Conservation (phyloP, 2,797 vertebrate genomes). For the Parotocinclus haroldoi region DNA sequence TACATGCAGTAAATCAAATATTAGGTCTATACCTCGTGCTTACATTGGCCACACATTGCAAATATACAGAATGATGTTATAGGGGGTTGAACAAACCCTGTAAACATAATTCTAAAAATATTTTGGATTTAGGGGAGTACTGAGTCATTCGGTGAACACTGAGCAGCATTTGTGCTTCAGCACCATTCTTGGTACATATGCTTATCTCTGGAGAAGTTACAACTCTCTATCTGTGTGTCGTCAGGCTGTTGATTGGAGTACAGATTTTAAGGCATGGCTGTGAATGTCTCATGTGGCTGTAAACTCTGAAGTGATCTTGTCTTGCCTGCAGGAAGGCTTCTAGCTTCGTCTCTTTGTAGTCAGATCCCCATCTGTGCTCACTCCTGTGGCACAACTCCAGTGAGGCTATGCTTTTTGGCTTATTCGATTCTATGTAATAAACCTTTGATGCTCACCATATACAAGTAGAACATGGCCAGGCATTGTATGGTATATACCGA, state of each 20-base stretch:
- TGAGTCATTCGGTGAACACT: no score
- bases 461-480: no score
- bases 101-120: no score
- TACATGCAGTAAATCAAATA: no score
- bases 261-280: conserved; percentile 11
- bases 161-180: conserved; percentile 3
- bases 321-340: conserved; percentile 13
- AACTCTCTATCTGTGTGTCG: conserved; percentile 9
- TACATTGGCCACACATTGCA: no score
- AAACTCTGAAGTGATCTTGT: conserved; percentile 20
- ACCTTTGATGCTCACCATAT: not conserved
- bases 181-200: conserved; percentile 5
- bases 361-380: no score
- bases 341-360: not conserved
- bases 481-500: no score
- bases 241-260: conserved; percentile 18
- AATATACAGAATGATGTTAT: no score
- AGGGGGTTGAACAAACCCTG: no score
- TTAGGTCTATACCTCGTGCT: no score
- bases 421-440: not conserved
- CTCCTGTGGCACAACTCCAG: no score
- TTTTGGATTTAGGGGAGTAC: no score
- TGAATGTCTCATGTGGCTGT: conserved; percentile 26
- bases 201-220: conserved; percentile 19
- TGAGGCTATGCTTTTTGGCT: not conserved